Percentiles rank a stretch among this genome's conserved stretches.
phyloP scores from a whole-genome alignment of 2,888 invertebrate species.

The Drosophila nr. medialis region DNA sequence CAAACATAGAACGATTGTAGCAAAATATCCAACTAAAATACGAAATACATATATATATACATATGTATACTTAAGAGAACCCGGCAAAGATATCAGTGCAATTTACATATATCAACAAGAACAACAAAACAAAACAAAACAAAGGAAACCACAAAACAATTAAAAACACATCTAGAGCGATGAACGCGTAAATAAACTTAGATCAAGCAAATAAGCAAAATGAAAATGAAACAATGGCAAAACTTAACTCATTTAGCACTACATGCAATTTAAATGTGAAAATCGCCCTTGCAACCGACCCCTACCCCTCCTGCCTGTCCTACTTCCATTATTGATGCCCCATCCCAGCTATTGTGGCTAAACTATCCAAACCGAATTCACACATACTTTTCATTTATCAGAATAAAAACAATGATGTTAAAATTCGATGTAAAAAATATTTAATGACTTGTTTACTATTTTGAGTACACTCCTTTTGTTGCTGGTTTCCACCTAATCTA shows the following conservation, averaged over 20 bases:
- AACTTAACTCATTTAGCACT: slow-evolving; percentile 71
- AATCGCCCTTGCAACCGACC: slow-evolving; percentile 12
- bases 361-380: slow-evolving; percentile 12
- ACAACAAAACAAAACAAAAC: slow-evolving; percentile 33
- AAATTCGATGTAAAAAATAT: slow-evolving; percentile 69
- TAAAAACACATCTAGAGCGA: slow-evolving; percentile 33
- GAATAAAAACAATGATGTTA: slow-evolving; percentile 67
- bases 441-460: slow-evolving; percentile 13
- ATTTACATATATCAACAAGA: slow-evolving; percentile 66
- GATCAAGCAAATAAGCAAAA: slow-evolving; percentile 36
- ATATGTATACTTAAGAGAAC: slow-evolving; percentile 36
- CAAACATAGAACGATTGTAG: slow-evolving; percentile 51
- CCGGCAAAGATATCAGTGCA: slow-evolving; percentile 67
- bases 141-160: slow-evolving; percentile 33
- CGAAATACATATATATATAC: slow-evolving; percentile 14
- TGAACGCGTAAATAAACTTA: slow-evolving; percentile 42
- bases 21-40: slow-evolving; percentile 38
- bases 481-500: not conserved
- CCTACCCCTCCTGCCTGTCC: slow-evolving; percentile 9
- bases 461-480: not conserved
- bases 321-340: slow-evolving; percentile 1
- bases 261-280: slow-evolving; percentile 72
- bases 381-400: slow-evolving; percentile 68
- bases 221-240: slow-evolving; percentile 28
- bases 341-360: slow-evolving; percentile 29